Evolutionary conservation across 2,888 invertebrate genomes (phyloP), one percentile per base, ranked within the genome.

Genomic region (Zygothrica quintamaculata): DNA sequence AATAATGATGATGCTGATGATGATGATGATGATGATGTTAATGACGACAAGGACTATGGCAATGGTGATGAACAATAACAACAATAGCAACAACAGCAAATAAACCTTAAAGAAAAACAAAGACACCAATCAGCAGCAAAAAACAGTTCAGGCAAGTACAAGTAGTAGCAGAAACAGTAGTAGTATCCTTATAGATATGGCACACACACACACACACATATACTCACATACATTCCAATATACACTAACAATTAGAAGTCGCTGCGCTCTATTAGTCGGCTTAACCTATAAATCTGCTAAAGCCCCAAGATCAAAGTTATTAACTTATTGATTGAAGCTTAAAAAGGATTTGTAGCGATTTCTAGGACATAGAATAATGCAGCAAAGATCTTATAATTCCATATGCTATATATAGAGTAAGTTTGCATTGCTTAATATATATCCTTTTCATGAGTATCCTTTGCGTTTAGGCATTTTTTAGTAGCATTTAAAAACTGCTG

Each of bases 121-220:
- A 68, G 65, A 65, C 70, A 82, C 70, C 76, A 84, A 85, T 80
- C 78, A 84, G 62, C 55, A 68, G 57, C 61, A 66, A 69, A 56
- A 75, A 75, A 61, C 81, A 74, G 53, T 50, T 37, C 51, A 68
- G 50, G 37, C 51, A 65, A n/a, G n/a, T n/a, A 73, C 44, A 65
- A 67, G 25, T 40, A 26, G 1, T n/a, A 9, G 5, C 22, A 29
- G 15, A 13, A 39, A 50, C 37, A 52, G 50, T 58, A 52, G 50
- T 58, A 50, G 55, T 47, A 58, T 58, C 70, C 58, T 66, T 70
- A 76, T 76, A 85, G 69, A 73, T 65, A 40, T 59, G 31, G 46
- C 46, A 50, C 25, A 13, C 33, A 29, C n/a, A n/a, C n/a, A n/a
- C n/a, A n/a, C n/a, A n/a, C n/a, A n/a, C n/a, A n/a, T n/a, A n/a